Base-by-base conservation (phyloP, 92 coral and sea anemone genomes). In the Porites cylindrica region DNA sequence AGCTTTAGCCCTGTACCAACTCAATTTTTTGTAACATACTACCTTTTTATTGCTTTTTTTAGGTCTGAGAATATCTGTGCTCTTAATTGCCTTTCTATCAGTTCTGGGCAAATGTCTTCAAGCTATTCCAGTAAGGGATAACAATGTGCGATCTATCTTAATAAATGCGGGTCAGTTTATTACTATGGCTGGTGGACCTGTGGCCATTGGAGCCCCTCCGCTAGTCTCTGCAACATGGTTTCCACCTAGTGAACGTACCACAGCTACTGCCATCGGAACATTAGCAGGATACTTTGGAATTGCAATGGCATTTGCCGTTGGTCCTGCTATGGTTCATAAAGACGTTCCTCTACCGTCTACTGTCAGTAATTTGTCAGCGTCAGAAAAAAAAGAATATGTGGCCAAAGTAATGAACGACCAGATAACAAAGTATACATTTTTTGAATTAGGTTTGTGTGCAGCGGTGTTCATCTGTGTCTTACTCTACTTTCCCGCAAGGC, bases 171-270 rank as follows among this genome's bases (percentile, higher is more conserved):
- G 91, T 38, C 91, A 88, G n/a, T 72, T 88, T 9, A 75, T 88
- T 16, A 17, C 88, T 47, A 88, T 88, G 91, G 14, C 75, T 11
- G 80, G 88, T 16, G 59, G 82, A 47, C 73, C 82, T 18, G 68
- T 80, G 14, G 73, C 87, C 51, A 81, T 70, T 19, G 90, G 91
- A 10, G 93, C 90, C 2, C 86, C 95, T 19, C 90, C 93, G 0
- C 17, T 92, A 6, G 77, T 92, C 29, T 94, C 97, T 11, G 51
- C 80, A 10, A 86, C 93, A 4, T 94, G 97, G 97, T 94, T 94
- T 72, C 97, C 97, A 9, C 95, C 90, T 2, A 70, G 89, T 72
- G 93, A 94, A 67, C 89, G 95, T 17, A 90, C 92, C 18, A 94
- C 93, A 6, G 93, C 97, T 1, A 94, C 97, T 2, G 91, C 97